phyloP scores from a whole-genome alignment of 2,113 vertebrate genomes.

The Hiodon alosoides region DNA sequence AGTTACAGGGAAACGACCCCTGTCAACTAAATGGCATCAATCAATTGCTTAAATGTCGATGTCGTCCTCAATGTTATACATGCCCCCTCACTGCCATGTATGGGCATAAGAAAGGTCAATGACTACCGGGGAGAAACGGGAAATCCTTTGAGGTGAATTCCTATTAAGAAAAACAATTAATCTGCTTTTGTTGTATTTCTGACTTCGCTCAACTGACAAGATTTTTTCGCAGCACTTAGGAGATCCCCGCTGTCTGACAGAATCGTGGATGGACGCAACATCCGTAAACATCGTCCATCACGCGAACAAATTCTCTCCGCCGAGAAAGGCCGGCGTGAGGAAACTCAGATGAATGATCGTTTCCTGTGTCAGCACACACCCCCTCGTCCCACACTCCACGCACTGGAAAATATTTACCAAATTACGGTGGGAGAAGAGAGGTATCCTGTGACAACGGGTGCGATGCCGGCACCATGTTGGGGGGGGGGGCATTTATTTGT shows the following conservation, averaged over 20 bases:
- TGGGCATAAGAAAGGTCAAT: background rate
- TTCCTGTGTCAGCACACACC: background rate
- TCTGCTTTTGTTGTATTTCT: background rate
- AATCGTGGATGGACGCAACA: background rate
- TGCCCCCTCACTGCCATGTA: background rate
- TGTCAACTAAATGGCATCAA: background rate
- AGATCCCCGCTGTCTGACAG: background rate
- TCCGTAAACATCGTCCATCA: background rate
- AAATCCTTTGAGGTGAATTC: background rate
- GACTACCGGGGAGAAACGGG: background rate
- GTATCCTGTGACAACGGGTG: slow-evolving; percentile 11
- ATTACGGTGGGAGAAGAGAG: background rate
- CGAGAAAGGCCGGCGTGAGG: background rate
- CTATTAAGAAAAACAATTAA: background rate
- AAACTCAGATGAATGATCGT: slow-evolving; percentile 5
- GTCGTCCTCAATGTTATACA: too few species aligned
- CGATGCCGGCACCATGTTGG: background rate
- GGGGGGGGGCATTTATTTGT: slow-evolving; percentile 22
- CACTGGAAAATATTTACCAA: slow-evolving; percentile 20
- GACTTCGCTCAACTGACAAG: background rate
- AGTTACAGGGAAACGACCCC: background rate
- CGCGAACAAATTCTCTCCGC: background rate
- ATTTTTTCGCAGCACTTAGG: background rate
- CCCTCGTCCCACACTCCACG: background rate
- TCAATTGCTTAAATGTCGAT: background rate